A percentile compares a stretch with the other conserved stretches of the same genome.
These are phyloP conservation scores for Poeciliopsis prolifica DNA, from an alignment of 2,113 vertebrate genomes.

Conservation along the genomic window DNA sequence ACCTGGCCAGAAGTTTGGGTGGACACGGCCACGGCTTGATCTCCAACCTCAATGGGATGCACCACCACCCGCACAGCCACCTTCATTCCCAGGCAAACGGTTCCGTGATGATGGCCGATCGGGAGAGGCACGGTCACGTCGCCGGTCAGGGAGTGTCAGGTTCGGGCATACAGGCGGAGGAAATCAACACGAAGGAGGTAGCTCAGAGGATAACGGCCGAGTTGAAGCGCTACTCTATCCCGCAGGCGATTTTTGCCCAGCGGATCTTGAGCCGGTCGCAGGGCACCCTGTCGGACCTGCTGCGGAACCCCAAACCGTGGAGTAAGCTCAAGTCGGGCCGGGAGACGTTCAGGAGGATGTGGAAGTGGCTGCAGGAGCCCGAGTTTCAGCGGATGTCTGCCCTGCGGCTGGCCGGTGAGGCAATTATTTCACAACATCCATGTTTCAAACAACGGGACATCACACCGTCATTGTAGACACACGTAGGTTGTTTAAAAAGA, in stretches of 20 bases:
- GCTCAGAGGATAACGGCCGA: constrained; percentile 97
- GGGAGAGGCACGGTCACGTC: constrained; percentile 81
- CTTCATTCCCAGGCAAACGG: constrained; percentile 87
- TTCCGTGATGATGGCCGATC: constrained; percentile 83
- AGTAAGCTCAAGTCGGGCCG: constrained; percentile 98
- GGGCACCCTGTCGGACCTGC: constrained; percentile 96
- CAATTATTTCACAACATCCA: not conserved
- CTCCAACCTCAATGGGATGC: constrained; percentile 89
- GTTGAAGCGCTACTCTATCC: constrained; percentile 97
- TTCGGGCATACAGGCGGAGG: constrained; percentile 88
- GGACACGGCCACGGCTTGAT: constrained; percentile 89
- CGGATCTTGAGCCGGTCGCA: constrained; percentile 97
- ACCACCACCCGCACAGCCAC: constrained; percentile 86
- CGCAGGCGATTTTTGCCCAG: constrained; percentile 98
- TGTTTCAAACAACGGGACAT: constrained; percentile 1
- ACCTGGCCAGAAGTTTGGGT: constrained; percentile 88
- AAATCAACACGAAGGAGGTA: constrained; percentile 99
- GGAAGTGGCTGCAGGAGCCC: constrained; percentile 98
- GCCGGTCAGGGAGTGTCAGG: constrained; percentile 81
- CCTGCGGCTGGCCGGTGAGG: constrained; percentile 92
- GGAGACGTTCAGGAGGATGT: constrained; percentile 99
- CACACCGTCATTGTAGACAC: not conserved
- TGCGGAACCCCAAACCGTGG: constrained; percentile 98
- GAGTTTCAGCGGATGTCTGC: constrained; percentile 99
- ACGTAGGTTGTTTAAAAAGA: not conserved